These are phyloP conservation scores for Caenorhabditis japonica DNA, from an alignment of 2,888 invertebrate genomes.

Conservation along the genomic window DNA sequence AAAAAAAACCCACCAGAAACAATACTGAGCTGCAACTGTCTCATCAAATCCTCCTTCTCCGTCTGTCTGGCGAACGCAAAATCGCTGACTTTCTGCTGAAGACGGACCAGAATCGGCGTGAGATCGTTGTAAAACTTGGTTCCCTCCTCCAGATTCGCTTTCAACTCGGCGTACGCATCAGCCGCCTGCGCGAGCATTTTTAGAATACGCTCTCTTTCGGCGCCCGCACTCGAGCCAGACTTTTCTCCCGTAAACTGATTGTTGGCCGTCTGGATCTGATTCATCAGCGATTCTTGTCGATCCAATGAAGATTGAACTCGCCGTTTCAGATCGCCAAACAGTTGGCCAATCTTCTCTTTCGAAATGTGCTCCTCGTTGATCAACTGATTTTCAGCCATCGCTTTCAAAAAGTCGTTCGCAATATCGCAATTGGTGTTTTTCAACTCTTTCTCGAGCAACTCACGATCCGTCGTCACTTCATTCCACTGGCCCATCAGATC, in stretches of 20 bases:
- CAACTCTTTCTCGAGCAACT: slow-evolving; percentile 63
- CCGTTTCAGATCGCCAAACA: slow-evolving; percentile 82
- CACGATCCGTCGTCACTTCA: slow-evolving; percentile 81
- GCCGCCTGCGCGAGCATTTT: slow-evolving; percentile 88
- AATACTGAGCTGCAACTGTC: slow-evolving; percentile 85
- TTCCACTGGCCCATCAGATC: slow-evolving; percentile 84
- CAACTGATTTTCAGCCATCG: slow-evolving; percentile 80
- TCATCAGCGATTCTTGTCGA: slow-evolving; percentile 83
- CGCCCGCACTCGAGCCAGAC: slow-evolving; percentile 80
- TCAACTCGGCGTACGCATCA: slow-evolving; percentile 92
- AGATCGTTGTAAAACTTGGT: slow-evolving; percentile 85
- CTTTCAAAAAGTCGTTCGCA: slow-evolving; percentile 84
- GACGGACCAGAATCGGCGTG: slow-evolving; percentile 88
- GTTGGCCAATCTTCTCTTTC: slow-evolving; percentile 83
- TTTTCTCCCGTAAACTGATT: slow-evolving; percentile 82
- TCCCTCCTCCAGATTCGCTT: slow-evolving; percentile 92
- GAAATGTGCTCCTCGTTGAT: slow-evolving; percentile 69
- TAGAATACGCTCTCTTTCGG: slow-evolving; percentile 79
- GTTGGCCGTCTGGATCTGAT: slow-evolving; percentile 82
- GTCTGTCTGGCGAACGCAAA: slow-evolving; percentile 98
- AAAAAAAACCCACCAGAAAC: slow-evolving; percentile 58
- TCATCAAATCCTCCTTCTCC: slow-evolving; percentile 96
- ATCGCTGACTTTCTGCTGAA: slow-evolving; percentile 97
- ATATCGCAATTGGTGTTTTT: slow-evolving; percentile 64
- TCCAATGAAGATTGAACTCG: slow-evolving; percentile 85